A percentile compares a stretch with the other conserved stretches of the same genome.
Evolutionary conservation across 53 echinoderm and acorn worm genomes (phyloP).

Genomic region (Crossaster papposus): DNA sequence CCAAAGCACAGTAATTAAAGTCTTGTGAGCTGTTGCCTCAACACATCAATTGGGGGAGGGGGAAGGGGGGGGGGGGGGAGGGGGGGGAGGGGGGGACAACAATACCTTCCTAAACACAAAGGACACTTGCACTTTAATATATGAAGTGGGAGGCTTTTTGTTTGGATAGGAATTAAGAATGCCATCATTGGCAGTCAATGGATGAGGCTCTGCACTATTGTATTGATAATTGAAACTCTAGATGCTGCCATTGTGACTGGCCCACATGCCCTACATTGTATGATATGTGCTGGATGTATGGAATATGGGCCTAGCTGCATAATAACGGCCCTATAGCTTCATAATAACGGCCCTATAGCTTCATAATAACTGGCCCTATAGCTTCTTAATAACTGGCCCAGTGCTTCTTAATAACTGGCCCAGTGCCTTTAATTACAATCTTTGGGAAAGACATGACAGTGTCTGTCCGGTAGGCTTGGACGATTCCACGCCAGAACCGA

Average conservation of each 20-base stretch:
- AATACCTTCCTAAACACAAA: constrained; percentile 14
- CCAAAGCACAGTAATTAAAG: constrained; percentile 22
- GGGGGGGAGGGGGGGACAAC: too few species aligned
- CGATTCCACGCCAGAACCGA: too few species aligned
- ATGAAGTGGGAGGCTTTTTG: constrained; percentile 18
- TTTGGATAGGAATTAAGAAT: constrained; percentile 24
- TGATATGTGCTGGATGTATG: not conserved
- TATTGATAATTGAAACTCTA: constrained; percentile 38
- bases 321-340: too few species aligned
- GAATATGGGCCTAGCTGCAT: not conserved
- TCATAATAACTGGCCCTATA: too few species aligned
- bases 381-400: not conserved
- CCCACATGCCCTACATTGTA: not conserved
- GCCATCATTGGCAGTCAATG: not conserved
- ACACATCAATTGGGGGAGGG: not conserved
- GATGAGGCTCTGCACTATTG: constrained; percentile 41
- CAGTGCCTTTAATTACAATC: too few species aligned
- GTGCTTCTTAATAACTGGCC: not conserved
- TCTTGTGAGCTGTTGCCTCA: not conserved
- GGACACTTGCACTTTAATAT: constrained; percentile 18
- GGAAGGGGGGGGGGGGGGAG: too few species aligned
- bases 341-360: too few species aligned
- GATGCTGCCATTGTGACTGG: not conserved
- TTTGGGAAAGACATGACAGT: too few species aligned
- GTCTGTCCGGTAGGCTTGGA: too few species aligned